These are phyloP conservation scores for Carcina quercana DNA, from an alignment of 2,888 invertebrate species.

Conservation along the genomic window DNA sequence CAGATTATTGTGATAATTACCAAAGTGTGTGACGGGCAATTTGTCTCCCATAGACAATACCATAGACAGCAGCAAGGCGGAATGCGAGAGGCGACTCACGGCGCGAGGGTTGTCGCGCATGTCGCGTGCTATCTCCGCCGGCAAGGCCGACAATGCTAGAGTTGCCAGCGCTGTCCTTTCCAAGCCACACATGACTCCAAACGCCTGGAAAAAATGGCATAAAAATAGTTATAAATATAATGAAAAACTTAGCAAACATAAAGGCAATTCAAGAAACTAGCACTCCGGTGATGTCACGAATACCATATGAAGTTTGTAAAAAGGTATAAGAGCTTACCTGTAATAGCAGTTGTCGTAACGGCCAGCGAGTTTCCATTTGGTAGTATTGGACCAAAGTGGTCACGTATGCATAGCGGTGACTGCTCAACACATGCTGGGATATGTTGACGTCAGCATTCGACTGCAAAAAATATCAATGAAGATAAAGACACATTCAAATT, in stretches of 20 bases:
- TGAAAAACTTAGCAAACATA: too few relatives aligned
- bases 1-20: too few relatives aligned
- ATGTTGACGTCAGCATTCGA: conserved; percentile 94
- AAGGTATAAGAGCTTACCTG: too few relatives aligned
- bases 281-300: too few relatives aligned
- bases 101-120: conserved; percentile 87
- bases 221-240: too few relatives aligned
- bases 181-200: conserved; percentile 90
- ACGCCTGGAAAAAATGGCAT: conserved; percentile 84
- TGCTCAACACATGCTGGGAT: conserved; percentile 87
- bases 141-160: conserved; percentile 90
- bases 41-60: conserved; percentile 93
- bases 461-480: conserved; percentile 66
- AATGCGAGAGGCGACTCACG: conserved; percentile 86
- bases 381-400: conserved; percentile 93
- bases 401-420: conserved; percentile 88
- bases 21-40: conserved; percentile 91
- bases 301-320: too few relatives aligned
- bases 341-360: conserved; percentile 85
- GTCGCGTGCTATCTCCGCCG: conserved; percentile 91
- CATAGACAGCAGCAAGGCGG: conserved; percentile 88
- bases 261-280: too few relatives aligned
- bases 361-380: conserved; percentile 96
- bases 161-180: conserved; percentile 88
- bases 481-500: too few relatives aligned